Evolutionary conservation across 2,113 vertebrate species (phyloP).

Genomic region (Proterorhinus semilunaris): DNA sequence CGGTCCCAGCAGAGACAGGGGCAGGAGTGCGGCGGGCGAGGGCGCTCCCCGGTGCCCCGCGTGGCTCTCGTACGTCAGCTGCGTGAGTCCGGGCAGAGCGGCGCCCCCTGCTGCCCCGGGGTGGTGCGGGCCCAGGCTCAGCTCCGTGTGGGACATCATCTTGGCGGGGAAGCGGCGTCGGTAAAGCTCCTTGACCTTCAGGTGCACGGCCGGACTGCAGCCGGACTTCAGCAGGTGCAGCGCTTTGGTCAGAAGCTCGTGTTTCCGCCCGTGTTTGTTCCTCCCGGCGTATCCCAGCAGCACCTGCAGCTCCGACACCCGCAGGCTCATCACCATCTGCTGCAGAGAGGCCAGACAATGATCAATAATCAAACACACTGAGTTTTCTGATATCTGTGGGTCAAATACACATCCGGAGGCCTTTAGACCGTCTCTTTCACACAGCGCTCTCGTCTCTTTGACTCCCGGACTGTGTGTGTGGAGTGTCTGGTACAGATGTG

Average conservation of each 20-base stretch:
- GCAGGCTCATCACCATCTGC: slow-evolving; percentile 99
- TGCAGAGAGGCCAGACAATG: slow-evolving; percentile 57
- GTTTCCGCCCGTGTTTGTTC: slow-evolving; percentile 99
- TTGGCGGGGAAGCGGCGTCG: slow-evolving; percentile 95
- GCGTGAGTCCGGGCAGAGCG: slow-evolving; percentile 87
- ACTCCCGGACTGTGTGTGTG: too few species aligned
- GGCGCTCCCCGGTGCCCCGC: slow-evolving; percentile 86
- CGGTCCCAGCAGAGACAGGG: slow-evolving; percentile 92
- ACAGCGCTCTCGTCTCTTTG: too few species aligned
- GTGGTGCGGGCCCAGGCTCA: slow-evolving; percentile 86
- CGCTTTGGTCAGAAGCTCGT: slow-evolving; percentile 97
- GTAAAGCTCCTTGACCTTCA: slow-evolving; percentile 99
- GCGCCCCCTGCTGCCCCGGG: slow-evolving; percentile 69
- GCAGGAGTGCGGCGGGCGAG: slow-evolving; percentile 85
- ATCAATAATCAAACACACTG: too few species aligned
- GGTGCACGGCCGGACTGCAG: slow-evolving; percentile 96
- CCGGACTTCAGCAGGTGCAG: slow-evolving; percentile 94
- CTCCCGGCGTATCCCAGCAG: slow-evolving; percentile 96
- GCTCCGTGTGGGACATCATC: slow-evolving; percentile 90
- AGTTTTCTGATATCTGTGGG: too few species aligned
- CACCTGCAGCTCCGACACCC: slow-evolving; percentile 98
- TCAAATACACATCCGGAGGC: too few species aligned
- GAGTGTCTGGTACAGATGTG: too few species aligned
- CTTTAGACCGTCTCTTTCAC: too few species aligned
- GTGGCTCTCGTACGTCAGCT: slow-evolving; percentile 89